Evolutionary conservation across 2,113 vertebrate genomes (phyloP).

Genomic region (Brachyhypopomus gauderio): DNA sequence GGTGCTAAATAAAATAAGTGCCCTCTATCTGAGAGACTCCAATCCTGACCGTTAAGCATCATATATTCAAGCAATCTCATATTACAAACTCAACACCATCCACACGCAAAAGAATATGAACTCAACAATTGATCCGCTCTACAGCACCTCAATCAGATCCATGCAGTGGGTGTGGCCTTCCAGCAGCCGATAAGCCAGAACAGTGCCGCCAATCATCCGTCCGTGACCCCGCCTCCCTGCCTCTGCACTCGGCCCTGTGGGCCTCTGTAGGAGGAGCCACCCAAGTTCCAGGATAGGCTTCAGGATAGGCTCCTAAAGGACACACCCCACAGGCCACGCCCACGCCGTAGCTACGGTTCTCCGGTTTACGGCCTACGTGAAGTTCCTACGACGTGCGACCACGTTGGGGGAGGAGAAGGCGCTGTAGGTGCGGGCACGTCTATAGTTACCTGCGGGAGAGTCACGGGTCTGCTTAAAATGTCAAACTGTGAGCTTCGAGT

Average conservation of each 20-base stretch:
- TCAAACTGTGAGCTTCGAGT: slow-evolving; percentile 18
- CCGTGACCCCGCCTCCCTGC: slow-evolving; percentile 31
- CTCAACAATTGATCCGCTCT: slow-evolving; percentile 36
- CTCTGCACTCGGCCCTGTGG: not conserved
- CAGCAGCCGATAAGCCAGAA: slow-evolving; percentile 35
- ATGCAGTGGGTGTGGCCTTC: not conserved
- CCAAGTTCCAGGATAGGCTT: slow-evolving; percentile 4
- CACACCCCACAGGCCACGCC: slow-evolving; percentile 30
- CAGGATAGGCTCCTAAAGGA: slow-evolving; percentile 14
- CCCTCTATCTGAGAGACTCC: not conserved
- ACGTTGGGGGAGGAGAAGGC: slow-evolving; percentile 27
- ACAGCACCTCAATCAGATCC: slow-evolving; percentile 34
- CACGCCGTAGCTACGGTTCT: slow-evolving; percentile 26
- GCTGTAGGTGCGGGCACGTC: not conserved
- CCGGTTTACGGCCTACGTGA: slow-evolving; percentile 38
- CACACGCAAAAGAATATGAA: slow-evolving; percentile 28
- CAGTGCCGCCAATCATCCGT: slow-evolving; percentile 24
- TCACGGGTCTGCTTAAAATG: slow-evolving; percentile 28
- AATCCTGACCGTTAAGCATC: slow-evolving; percentile 21
- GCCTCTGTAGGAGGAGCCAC: slow-evolving; percentile 31
- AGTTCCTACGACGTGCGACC: slow-evolving; percentile 34
- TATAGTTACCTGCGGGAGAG: slow-evolving; percentile 26
- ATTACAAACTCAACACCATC: slow-evolving; percentile 42
- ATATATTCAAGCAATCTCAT: slow-evolving; percentile 35
- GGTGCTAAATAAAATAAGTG: slow-evolving; percentile 30